Evolutionary conservation across 2,113 vertebrate genomes (phyloP).

Genomic region (Neomonachus schauinslandi): DNA sequence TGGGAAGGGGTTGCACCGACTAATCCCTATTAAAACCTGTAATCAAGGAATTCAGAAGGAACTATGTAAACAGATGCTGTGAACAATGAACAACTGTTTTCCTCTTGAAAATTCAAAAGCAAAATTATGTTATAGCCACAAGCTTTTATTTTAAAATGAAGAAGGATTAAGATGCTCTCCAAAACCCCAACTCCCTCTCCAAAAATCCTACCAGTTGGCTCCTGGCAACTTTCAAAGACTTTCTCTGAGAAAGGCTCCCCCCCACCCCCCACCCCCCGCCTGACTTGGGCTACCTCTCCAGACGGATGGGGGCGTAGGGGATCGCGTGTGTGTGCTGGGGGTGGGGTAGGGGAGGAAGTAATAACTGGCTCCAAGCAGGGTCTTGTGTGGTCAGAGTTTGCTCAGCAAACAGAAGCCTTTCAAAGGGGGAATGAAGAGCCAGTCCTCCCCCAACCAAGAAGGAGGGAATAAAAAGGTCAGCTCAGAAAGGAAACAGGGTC

Average conservation of each 20-base stretch:
- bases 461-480: slow-evolving; percentile 43
- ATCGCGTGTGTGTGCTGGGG: not conserved
- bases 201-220: slow-evolving; percentile 49
- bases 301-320: not conserved
- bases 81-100: slow-evolving; percentile 66
- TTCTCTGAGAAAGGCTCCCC: not conserved
- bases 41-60: slow-evolving; percentile 72
- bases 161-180: slow-evolving; percentile 53
- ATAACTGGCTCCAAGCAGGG: not conserved
- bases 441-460: not conserved
- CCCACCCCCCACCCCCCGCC: not conserved
- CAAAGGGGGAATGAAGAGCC: slow-evolving; percentile 12
- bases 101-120: slow-evolving; percentile 42
- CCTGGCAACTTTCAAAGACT: slow-evolving; percentile 28
- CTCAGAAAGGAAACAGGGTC: slow-evolving; percentile 2
- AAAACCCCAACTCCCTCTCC: not conserved
- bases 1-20: slow-evolving; percentile 45
- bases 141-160: slow-evolving; percentile 64
- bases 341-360: slow-evolving; percentile 36
- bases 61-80: slow-evolving; percentile 53
- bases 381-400: slow-evolving; percentile 56
- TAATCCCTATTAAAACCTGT: slow-evolving; percentile 74
- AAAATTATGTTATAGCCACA: slow-evolving; percentile 58
- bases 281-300: not conserved
- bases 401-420: slow-evolving; percentile 74